Conservation (phyloP, 2,888 invertebrate genomes). For the Cerastis rubricosa region DNA sequence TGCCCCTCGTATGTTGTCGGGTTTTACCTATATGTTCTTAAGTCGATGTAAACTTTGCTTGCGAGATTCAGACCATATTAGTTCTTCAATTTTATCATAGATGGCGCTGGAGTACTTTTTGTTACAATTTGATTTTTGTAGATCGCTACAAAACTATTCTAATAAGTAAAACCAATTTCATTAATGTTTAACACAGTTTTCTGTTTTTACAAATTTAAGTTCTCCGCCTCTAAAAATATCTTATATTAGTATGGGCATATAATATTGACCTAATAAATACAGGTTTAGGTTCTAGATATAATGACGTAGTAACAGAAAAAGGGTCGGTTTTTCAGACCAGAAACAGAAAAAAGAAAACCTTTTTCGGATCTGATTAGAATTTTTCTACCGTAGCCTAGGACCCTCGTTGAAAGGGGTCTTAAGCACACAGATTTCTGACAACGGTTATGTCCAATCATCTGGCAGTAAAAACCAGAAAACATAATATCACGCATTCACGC, state of each 20-base stretch:
- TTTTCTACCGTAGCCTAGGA: neutral
- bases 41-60: too few relatives aligned
- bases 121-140: too few relatives aligned
- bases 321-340: neutral
- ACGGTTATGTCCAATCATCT: neutral
- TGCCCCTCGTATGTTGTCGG: too few relatives aligned
- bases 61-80: too few relatives aligned
- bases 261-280: neutral
- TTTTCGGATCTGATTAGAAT: neutral
- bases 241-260: neutral
- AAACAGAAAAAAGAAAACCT: constrained; percentile 17
- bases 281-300: neutral
- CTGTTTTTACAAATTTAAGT: neutral
- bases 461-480: too few relatives aligned
- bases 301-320: neutral
- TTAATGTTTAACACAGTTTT: neutral
- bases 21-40: too few relatives aligned
- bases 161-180: neutral
- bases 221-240: neutral
- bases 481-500: too few relatives aligned
- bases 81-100: too few relatives aligned
- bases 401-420: constrained; percentile 4
- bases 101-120: too few relatives aligned
- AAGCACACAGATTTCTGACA: neutral
- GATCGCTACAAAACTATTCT: too few relatives aligned